phyloP scores from a whole-genome alignment of 2,888 invertebrate species.

The Deilephila elpenor region DNA sequence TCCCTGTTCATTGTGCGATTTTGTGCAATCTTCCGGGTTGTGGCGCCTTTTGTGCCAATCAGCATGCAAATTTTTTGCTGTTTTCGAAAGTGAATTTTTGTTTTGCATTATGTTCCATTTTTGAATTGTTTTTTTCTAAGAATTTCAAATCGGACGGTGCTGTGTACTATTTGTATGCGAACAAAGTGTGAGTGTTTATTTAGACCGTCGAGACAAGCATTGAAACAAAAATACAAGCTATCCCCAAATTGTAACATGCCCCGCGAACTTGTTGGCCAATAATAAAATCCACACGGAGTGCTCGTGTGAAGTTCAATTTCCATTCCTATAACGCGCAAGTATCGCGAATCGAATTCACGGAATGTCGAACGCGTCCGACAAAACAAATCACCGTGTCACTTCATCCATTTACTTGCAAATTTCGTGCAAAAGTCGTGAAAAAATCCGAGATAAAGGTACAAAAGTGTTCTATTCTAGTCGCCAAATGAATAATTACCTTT shows the following conservation, averaged over 20 bases:
- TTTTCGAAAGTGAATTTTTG: conserved; percentile 43
- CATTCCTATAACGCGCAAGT: conserved; percentile 46
- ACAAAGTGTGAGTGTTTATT: background rate
- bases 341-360: conserved; percentile 67
- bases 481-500: conserved; percentile 84
- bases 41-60: conserved; percentile 62
- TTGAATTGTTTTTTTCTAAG: conserved; percentile 38
- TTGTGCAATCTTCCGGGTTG: conserved; percentile 82
- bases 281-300: conserved; percentile 14
- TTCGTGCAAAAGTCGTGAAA: conserved; percentile 81
- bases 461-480: conserved; percentile 85
- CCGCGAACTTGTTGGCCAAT: conserved; percentile 15
- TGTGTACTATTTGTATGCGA: background rate
- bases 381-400: conserved; percentile 81
- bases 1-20: conserved; percentile 63
- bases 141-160: background rate
- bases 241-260: background rate
- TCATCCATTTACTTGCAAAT: conserved; percentile 83
- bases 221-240: background rate
- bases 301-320: conserved; percentile 41
- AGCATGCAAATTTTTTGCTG: conserved; percentile 76
- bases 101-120: conserved; percentile 53
- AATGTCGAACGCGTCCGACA: conserved; percentile 70
- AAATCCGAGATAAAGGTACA: conserved; percentile 82
- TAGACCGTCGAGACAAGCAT: background rate